Evolutionary conservation across 2,797 vertebrate genomes (phyloP).

Genomic region (Caiman crocodilus): DNA sequence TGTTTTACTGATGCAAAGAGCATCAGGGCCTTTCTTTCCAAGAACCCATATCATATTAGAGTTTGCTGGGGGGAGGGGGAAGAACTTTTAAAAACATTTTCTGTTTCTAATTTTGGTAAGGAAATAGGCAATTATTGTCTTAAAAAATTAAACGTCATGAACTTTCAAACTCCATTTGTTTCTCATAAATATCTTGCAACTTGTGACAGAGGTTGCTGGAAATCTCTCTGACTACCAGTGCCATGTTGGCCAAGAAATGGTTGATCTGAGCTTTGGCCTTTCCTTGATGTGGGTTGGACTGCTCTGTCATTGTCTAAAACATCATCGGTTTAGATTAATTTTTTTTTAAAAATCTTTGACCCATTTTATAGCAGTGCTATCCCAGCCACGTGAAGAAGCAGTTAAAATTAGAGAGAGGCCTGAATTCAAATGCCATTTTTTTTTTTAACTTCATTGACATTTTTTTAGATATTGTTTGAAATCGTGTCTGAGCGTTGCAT

Average conservation of each 20-base stretch:
- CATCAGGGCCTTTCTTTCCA: neutral
- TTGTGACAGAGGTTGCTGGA: constrained; percentile 62
- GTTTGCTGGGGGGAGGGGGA: neutral
- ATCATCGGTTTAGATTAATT: constrained; percentile 5
- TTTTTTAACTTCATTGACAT: neutral
- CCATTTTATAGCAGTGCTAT: neutral
- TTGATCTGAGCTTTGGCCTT: constrained; percentile 12
- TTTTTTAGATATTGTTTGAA: neutral
- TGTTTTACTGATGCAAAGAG: neutral
- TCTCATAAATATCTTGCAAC: constrained; percentile 58
- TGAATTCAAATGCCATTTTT: accelerated
- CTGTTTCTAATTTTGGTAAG: constrained; percentile 66
- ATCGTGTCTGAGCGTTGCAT: neutral
- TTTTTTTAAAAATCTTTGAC: neutral
- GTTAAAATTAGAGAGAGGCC: neutral
- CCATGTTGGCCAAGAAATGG: constrained; percentile 13
- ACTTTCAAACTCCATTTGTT: constrained; percentile 46
- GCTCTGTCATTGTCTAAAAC: constrained; percentile 33
- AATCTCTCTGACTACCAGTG: constrained; percentile 2
- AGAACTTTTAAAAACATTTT: constrained; percentile 13
- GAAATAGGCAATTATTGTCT: constrained; percentile 64
- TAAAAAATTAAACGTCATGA: constrained; percentile 67
- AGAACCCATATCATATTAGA: neutral
- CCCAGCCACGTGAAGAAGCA: neutral
- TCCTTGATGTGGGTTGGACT: constrained; percentile 40